phyloP scores from a whole-genome alignment of 2,888 invertebrate species.

The Hetaerina titia region DNA sequence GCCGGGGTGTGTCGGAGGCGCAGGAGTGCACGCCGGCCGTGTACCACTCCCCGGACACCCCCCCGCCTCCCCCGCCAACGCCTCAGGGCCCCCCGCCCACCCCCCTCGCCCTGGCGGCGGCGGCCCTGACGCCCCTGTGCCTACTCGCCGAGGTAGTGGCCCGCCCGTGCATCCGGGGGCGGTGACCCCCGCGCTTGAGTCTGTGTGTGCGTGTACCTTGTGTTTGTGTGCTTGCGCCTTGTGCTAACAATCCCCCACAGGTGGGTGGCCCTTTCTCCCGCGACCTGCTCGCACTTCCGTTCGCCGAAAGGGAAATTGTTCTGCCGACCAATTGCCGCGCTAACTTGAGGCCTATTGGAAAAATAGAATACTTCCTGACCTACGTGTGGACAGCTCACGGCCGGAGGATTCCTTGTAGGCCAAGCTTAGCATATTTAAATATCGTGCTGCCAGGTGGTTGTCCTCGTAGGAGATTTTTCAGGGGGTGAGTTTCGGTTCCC shows the following conservation, averaged over 20 bases:
- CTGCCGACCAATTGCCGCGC: too few relatives aligned
- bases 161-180: background rate
- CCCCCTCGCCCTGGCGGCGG: conserved; percentile 41
- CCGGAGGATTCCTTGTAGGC: too few relatives aligned
- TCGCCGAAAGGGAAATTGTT: too few relatives aligned
- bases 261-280: background rate
- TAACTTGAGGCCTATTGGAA: too few relatives aligned
- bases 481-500: too few relatives aligned
- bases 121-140: background rate
- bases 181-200: background rate
- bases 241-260: background rate
- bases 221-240: background rate
- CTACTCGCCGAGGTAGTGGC: conserved; percentile 46
- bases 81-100: conserved; percentile 51
- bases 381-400: too few relatives aligned
- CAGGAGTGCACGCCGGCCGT: conserved; percentile 49
- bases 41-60: conserved; percentile 55
- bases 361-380: too few relatives aligned
- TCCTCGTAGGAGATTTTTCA: too few relatives aligned
- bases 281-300: background rate
- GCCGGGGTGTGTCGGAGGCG: background rate
- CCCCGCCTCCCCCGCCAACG: conserved; percentile 56
- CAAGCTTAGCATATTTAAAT: too few relatives aligned
- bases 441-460: too few relatives aligned
- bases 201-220: background rate